These are phyloP conservation scores for Chrysolina americana DNA, from an alignment of 2,888 invertebrate species.

Conservation along the genomic window DNA sequence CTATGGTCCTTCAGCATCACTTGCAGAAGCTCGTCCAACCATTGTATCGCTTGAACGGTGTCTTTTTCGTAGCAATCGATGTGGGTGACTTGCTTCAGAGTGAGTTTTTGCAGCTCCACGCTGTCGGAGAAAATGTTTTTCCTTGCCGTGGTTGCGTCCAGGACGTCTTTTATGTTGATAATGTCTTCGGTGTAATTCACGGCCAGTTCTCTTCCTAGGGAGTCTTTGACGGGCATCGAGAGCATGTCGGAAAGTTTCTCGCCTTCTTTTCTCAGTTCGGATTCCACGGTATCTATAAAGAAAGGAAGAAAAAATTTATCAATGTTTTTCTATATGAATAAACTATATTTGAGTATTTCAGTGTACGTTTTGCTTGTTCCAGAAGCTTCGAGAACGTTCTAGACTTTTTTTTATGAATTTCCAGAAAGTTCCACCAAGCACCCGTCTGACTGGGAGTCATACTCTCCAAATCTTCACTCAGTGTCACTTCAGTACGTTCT, in stretches of 20 bases:
- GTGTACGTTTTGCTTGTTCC: too few species aligned
- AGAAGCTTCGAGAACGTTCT: too few species aligned
- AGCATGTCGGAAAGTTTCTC: conserved; percentile 84
- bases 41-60: conserved; percentile 81
- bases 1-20: conserved; percentile 80
- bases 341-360: too few species aligned
- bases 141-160: conserved; percentile 79
- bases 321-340: too few species aligned
- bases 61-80: conserved; percentile 84
- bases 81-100: conserved; percentile 84
- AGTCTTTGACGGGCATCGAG: conserved; percentile 85
- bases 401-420: too few species aligned
- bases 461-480: too few species aligned
- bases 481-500: too few species aligned
- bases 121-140: conserved; percentile 82
- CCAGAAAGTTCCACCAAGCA: too few species aligned
- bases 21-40: conserved; percentile 83
- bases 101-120: conserved; percentile 82
- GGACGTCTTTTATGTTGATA: conserved; percentile 79
- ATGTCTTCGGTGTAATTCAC: conserved; percentile 82
- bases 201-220: conserved; percentile 79
- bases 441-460: too few species aligned
- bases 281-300: conserved; percentile 75
- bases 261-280: conserved; percentile 80
- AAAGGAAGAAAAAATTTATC: background rate